Conservation (phyloP, 2,888 invertebrate genomes). For the Standfussiana lucernea region DNA sequence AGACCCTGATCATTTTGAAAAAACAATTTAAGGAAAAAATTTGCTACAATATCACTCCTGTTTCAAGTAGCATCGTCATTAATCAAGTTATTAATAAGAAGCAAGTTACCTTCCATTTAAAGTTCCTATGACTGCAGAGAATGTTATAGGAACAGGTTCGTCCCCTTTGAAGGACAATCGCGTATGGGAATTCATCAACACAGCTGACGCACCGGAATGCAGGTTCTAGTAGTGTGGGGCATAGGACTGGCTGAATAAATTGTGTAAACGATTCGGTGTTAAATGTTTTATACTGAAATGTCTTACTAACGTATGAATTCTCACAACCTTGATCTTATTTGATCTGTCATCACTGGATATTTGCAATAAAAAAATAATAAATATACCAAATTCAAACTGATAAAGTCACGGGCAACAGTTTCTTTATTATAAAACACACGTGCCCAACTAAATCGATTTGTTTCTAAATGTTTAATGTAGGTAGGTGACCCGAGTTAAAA, state of each 20-base stretch:
- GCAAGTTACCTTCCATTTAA: background rate
- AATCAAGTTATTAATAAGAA: background rate
- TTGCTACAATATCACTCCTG: background rate
- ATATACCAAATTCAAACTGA: background rate
- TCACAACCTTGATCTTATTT: background rate
- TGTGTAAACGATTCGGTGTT: background rate
- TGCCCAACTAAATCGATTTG: constrained; percentile 6
- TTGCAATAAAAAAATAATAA: background rate
- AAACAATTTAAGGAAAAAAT: background rate
- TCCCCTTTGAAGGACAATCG: constrained; percentile 30
- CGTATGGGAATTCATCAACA: constrained; percentile 11
- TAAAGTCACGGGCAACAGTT: background rate
- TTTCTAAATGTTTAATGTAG: background rate
- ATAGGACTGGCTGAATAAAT: constrained; percentile 6
- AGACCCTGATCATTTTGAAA: background rate
- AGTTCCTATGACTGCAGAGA: background rate
- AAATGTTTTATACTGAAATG: background rate
- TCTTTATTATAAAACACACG: background rate
- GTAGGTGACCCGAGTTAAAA: background rate
- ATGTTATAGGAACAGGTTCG: constrained; percentile 24
- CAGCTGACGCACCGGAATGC: constrained; percentile 5
- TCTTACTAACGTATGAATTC: background rate
- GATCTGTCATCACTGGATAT: background rate
- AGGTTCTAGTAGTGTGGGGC: constrained; percentile 20
- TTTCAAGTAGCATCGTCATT: background rate